Evolutionary conservation across 2,888 invertebrate species (phyloP).

Genomic region (Pemphredon lugubris): DNA sequence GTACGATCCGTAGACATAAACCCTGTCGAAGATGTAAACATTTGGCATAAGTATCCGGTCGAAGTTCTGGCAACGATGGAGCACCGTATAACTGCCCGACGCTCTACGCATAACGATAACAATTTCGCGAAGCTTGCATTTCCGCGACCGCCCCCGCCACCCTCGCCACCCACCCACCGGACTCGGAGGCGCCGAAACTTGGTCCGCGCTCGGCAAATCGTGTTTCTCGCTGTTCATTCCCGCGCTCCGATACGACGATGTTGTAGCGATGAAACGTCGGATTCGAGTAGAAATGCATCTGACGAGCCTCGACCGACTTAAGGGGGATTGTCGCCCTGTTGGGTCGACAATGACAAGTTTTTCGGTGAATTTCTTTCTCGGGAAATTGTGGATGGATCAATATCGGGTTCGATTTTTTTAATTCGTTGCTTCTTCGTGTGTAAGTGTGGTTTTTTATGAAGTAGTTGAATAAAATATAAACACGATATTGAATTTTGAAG

Average conservation of each 20-base stretch:
- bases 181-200: too few species aligned
- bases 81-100: neutral
- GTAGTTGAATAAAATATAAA: too few species aligned
- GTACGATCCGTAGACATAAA: constrained; percentile 47
- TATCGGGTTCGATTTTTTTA: too few species aligned
- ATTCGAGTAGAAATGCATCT: constrained; percentile 35
- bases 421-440: too few species aligned
- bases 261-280: neutral
- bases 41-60: constrained; percentile 45
- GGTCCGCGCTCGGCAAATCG: neutral
- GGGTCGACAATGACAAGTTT: too few species aligned
- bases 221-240: neutral
- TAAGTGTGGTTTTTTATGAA: too few species aligned
- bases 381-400: too few species aligned
- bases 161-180: too few species aligned
- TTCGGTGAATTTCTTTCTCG: too few species aligned
- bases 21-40: constrained; percentile 46
- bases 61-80: constrained; percentile 8
- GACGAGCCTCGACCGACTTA: constrained; percentile 57
- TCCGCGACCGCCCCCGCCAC: too few species aligned
- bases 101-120: constrained; percentile 7
- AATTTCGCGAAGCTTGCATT: neutral
- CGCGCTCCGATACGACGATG: neutral
- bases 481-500: too few species aligned
- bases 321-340: too few species aligned